Evolutionary conservation across 2,113 vertebrate species (phyloP).

Genomic region (Carollia perspicillata): DNA sequence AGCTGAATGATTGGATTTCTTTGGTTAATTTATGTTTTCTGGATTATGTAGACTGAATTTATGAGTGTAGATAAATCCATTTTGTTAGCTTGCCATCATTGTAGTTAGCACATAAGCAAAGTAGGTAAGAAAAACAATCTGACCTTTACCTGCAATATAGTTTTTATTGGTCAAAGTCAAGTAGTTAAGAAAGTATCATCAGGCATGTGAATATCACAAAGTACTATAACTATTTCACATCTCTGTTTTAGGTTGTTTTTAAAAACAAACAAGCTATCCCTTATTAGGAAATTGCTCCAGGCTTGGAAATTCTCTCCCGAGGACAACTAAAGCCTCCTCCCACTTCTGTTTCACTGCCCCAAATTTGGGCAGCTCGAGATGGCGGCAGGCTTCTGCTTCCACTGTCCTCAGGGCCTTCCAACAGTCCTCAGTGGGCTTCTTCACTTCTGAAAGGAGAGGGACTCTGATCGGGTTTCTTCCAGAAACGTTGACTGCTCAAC

Average conservation of each 20-base stretch:
- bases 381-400: background rate
- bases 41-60: background rate
- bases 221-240: background rate
- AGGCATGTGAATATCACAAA: conserved; percentile 20
- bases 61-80: background rate
- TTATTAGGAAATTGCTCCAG: background rate
- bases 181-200: background rate
- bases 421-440: background rate
- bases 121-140: background rate
- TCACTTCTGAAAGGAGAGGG: background rate
- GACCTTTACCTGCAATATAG: background rate
- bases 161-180: background rate
- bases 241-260: background rate
- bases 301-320: background rate
- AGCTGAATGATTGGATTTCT: conserved; percentile 12
- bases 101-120: background rate
- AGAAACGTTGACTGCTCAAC: background rate
- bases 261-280: background rate
- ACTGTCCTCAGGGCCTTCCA: background rate
- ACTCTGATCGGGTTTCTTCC: background rate
- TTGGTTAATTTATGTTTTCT: background rate
- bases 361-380: background rate
- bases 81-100: background rate
- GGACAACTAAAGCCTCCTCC: background rate
- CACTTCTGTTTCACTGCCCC: background rate